A percentile compares a stretch with the other conserved stretches of the same genome.
Conservation (phyloP, 2,797 vertebrate species). For the Poecilia wingei region DNA sequence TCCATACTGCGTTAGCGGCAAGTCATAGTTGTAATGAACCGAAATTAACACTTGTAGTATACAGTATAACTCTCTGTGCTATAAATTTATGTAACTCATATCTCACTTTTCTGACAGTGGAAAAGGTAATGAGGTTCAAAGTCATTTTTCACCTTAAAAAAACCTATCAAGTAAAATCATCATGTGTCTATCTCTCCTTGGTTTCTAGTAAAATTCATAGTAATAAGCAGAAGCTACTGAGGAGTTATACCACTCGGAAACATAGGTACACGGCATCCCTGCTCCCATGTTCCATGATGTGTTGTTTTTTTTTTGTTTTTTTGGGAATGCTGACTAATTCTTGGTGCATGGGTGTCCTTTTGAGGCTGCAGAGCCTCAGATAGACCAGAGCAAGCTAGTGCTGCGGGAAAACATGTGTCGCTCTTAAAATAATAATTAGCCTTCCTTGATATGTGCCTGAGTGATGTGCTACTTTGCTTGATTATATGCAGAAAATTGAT, state of each 20-base stretch:
- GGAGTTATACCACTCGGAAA: conserved; percentile 91
- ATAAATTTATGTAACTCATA: background rate
- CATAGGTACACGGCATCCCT: conserved; percentile 90
- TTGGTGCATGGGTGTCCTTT: conserved; percentile 87
- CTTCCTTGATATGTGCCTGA: conserved; percentile 78
- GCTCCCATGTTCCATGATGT: conserved; percentile 83
- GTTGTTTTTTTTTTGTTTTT: conserved; percentile 71
- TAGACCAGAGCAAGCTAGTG: conserved; percentile 25
- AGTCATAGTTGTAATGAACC: background rate
- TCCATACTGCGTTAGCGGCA: background rate
- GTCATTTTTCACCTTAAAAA: background rate
- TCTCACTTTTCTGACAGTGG: background rate
- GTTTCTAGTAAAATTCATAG: conserved; percentile 94
- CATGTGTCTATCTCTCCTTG: conserved; percentile 87
- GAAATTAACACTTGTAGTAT: background rate
- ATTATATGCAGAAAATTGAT: conserved; percentile 63
- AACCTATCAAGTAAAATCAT: conserved; percentile 76
- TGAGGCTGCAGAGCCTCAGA: conserved; percentile 69
- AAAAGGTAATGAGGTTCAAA: background rate
- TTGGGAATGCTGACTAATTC: conserved; percentile 94
- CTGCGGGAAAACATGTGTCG: conserved; percentile 54
- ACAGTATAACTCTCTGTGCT: background rate
- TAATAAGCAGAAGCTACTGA: conserved; percentile 98
- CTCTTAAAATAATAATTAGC: conserved; percentile 53
- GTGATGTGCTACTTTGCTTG: conserved; percentile 78